A percentile compares a stretch with the other conserved stretches of the same genome.
Evolutionary conservation across 2,113 vertebrate species (phyloP).

Genomic region (Saguinus midas): DNA sequence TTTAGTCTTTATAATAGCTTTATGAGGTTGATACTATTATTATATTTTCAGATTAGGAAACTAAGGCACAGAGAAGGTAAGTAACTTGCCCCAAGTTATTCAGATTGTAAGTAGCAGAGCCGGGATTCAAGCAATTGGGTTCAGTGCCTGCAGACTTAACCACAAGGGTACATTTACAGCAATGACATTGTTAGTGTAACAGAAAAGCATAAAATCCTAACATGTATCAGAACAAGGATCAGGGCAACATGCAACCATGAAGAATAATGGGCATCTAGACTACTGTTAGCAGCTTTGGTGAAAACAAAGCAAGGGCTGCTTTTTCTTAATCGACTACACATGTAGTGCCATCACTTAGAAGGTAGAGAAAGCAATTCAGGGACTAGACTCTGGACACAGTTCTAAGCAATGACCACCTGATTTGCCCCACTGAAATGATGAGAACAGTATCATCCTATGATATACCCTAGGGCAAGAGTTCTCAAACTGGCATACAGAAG

Average conservation of each 20-base stretch:
- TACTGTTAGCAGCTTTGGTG: not conserved
- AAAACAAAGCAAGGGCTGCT: not conserved
- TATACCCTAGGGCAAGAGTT: not conserved
- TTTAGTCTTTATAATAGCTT: not conserved
- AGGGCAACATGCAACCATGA: not conserved
- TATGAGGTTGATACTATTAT: not conserved
- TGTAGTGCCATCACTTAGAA: not conserved
- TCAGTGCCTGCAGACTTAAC: not conserved
- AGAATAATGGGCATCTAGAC: no score
- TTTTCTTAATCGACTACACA: not conserved
- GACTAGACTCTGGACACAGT: not conserved
- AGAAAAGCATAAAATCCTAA: not conserved
- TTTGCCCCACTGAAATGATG: not conserved
- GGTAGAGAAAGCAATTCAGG: not conserved
- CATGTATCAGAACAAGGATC: not conserved
- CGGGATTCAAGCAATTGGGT: not conserved
- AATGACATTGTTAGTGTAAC: not conserved
- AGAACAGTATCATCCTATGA: not conserved
- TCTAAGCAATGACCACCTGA: not conserved
- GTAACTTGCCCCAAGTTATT: not conserved
- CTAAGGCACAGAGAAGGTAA: not conserved
- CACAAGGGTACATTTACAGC: not conserved
- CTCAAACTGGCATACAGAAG: not conserved
- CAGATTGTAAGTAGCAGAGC: not conserved
- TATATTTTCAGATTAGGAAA: slow-evolving; percentile 19